Evolutionary conservation across 37 sponge, comb jelly and placozoan species (phyloP).

Genomic region (Agelas oroides): DNA sequence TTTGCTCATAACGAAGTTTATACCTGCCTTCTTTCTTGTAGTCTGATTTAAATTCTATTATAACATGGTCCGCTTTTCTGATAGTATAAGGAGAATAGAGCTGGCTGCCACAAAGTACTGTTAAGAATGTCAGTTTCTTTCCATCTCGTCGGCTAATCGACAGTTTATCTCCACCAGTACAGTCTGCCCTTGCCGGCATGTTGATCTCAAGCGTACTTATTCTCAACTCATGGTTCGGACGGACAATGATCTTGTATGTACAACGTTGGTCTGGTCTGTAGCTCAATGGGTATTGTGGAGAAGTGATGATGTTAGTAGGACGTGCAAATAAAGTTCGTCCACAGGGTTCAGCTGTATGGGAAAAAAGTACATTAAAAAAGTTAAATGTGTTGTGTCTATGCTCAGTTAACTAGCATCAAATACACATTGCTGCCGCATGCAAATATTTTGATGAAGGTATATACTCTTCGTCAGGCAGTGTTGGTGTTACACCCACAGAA

Average conservation of each 20-base stretch:
- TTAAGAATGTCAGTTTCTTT: not conserved
- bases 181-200: conserved; percentile 26
- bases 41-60: conserved; percentile 51
- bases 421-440: too few species aligned
- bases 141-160: not conserved
- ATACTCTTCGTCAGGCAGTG: too few species aligned
- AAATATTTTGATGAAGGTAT: too few species aligned
- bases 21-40: conserved; percentile 30
- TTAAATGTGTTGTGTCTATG: too few species aligned
- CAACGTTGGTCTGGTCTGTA: conserved; percentile 49
- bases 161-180: conserved; percentile 39
- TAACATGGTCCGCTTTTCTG: not conserved
- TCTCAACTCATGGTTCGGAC: conserved; percentile 10
- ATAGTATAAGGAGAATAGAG: conserved; percentile 19
- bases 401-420: too few species aligned
- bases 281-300: conserved; percentile 65
- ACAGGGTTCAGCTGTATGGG: conserved; percentile 44
- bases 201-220: conserved; percentile 39
- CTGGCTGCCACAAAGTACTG: conserved; percentile 22
- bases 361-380: too few species aligned
- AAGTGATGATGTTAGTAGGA: conserved; percentile 53
- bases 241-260: conserved; percentile 36
- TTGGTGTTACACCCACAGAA: too few species aligned
- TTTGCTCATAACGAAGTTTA: conserved; percentile 39
- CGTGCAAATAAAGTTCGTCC: conserved; percentile 40